Conservation (phyloP, 1,140 invertebrate species). For the Elymnias hypermnestra region DNA sequence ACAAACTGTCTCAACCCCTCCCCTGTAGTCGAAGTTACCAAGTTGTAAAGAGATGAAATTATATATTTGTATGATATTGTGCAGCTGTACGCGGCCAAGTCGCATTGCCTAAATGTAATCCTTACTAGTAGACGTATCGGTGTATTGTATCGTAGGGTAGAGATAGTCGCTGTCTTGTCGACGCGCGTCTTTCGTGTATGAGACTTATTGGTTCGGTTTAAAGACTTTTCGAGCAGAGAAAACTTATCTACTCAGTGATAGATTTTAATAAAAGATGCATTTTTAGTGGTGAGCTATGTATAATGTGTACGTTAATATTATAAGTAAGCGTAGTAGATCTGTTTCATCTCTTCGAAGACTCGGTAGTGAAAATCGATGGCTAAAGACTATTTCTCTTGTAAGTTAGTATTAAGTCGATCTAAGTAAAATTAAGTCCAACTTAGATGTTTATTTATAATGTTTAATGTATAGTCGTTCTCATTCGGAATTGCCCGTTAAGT, state of each 20-base stretch:
- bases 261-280: constrained; percentile 69
- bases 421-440: constrained; percentile 64
- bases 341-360: constrained; percentile 76
- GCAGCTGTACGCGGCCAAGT: constrained; percentile 68
- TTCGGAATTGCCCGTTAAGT: constrained; percentile 60
- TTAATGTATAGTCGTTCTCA: constrained; percentile 64
- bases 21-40: constrained; percentile 67
- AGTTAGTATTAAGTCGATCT: constrained; percentile 59
- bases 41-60: constrained; percentile 72
- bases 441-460: constrained; percentile 69
- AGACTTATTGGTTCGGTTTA: constrained; percentile 62
- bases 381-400: constrained; percentile 69
- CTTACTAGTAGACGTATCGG: constrained; percentile 68
- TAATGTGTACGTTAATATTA: constrained; percentile 58
- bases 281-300: constrained; percentile 71
- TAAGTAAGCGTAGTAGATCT: constrained; percentile 67
- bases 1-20: constrained; percentile 63
- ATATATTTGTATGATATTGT: constrained; percentile 68
- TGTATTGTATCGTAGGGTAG: constrained; percentile 38
- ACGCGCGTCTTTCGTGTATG: constrained; percentile 34
- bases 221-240: constrained; percentile 72
- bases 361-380: constrained; percentile 65
- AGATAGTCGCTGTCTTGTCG: constrained; percentile 25
- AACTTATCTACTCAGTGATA: constrained; percentile 73
- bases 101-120: constrained; percentile 65